Evolutionary conservation across 2,113 vertebrate genomes (phyloP).

Genomic region (Macquaria ambigua): DNA sequence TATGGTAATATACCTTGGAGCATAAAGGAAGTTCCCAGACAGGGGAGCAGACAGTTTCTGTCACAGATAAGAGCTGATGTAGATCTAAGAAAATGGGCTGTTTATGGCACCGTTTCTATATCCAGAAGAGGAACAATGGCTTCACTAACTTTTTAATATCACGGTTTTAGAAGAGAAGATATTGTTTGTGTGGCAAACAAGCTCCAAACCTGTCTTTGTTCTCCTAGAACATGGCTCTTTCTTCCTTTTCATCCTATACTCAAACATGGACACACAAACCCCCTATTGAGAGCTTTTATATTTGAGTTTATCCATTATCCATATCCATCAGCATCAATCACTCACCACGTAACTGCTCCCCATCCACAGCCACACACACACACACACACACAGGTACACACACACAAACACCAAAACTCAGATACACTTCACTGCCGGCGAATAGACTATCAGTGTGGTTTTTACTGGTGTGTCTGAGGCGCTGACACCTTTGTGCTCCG

Average conservation of each 20-base stretch:
- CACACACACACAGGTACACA: constrained; percentile 21
- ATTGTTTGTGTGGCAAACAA: constrained; percentile 47
- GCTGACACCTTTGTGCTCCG: constrained; percentile 61
- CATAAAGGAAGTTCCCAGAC: constrained; percentile 50
- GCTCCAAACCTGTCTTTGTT: not conserved
- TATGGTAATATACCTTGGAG: constrained; percentile 40
- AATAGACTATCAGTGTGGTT: constrained; percentile 64
- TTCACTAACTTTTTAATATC: constrained; percentile 63
- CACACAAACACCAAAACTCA: constrained; percentile 50
- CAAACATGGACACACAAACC: constrained; percentile 30
- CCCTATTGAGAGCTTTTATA: constrained; percentile 44
- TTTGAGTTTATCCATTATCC: constrained; percentile 76
- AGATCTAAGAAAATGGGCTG: constrained; percentile 55
- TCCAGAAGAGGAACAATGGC: constrained; percentile 52
- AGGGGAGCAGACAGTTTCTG: constrained; percentile 42
- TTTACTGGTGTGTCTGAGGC: constrained; percentile 64
- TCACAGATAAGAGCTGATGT: constrained; percentile 64
- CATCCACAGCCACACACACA: constrained; percentile 39
- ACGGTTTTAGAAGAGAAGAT: constrained; percentile 22
- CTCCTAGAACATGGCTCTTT: not conserved
- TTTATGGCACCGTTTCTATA: constrained; percentile 42
- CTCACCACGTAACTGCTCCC: constrained; percentile 55
- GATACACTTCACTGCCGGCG: constrained; percentile 51
- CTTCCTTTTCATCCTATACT: constrained; percentile 21
- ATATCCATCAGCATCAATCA: constrained; percentile 78